phyloP scores from a whole-genome alignment of 2,113 vertebrate genomes.

The Agapornis roseicollis region DNA sequence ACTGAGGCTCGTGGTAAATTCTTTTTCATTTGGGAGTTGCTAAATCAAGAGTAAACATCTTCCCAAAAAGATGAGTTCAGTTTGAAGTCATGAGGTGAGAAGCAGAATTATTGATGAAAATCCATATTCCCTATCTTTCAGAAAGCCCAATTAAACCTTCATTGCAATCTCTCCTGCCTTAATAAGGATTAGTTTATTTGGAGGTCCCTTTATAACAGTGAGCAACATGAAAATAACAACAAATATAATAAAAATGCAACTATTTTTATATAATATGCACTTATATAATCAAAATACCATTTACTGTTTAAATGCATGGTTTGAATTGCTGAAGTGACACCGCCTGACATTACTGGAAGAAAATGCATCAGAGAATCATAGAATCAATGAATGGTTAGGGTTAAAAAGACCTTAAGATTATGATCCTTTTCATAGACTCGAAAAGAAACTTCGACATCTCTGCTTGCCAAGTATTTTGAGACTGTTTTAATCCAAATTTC shows the following conservation, averaged over 20 bases:
- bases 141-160: neutral
- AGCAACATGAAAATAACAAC: neutral
- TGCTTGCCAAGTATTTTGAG: neutral
- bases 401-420: neutral
- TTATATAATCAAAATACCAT: neutral
- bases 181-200: neutral
- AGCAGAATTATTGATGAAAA: neutral
- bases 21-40: constrained; percentile 36
- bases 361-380: neutral
- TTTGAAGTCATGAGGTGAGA: neutral
- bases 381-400: neutral
- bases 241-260: neutral
- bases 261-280: neutral
- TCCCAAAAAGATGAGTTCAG: neutral
- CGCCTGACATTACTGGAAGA: neutral
- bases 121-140: neutral
- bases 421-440: neutral
- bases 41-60: constrained; percentile 47
- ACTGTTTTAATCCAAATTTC: neutral
- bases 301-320: neutral
- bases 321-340: neutral
- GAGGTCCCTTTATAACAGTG: neutral
- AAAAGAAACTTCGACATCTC: neutral
- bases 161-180: neutral
- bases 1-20: constrained; percentile 31